Evolutionary conservation across 2,113 vertebrate genomes (phyloP), one percentile per base, ranked within the genome.

Genomic region (Caretta caretta): DNA sequence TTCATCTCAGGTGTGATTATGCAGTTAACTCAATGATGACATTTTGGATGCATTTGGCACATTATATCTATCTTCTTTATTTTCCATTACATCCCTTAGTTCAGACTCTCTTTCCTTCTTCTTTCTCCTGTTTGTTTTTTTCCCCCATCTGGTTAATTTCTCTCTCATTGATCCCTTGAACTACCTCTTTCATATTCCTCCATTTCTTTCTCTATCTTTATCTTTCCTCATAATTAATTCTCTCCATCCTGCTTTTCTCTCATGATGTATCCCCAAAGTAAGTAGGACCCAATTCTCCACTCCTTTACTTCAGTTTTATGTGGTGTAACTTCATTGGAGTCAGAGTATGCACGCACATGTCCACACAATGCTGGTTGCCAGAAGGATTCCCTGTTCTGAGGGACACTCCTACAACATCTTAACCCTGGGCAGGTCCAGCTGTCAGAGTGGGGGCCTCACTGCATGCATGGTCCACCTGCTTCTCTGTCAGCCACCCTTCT

Each of bases 281-380:
- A 57, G 65, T 69, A 86, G 59, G 78, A 3, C n/a, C 3, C 17
- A 53, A 57, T 65, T 48, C 0, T 48, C 81, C 78, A 25, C 29
- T 88, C 86, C 42, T 2, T 79, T 92, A 87, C 83, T 65, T 9
- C 48, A 56, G 6, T 85, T 50, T 6, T 95, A 62, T 20, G 31
- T 25, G 57, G 78, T 1, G 22, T 53, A 83, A 65, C 29, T 10
- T 20, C 35, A 53, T 20, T 1, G 1, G 16, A 93, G 50, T 14
- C 57, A 8, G 20, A 92, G 12, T 51, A 57, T 6, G 54, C 6
- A 31, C 0, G 3, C 72, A 85, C 25, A 27, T 89, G 49, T 16
- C 7, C 46, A 80, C 92, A 84, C 83, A 91, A 82, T 56, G 65
- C 65, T 13, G 7, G n/a, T 85, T 90, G 49, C 54, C 84, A 80